Conservation (phyloP, 1,140 invertebrate species). For the Ceratoteleas bidentatus region DNA sequence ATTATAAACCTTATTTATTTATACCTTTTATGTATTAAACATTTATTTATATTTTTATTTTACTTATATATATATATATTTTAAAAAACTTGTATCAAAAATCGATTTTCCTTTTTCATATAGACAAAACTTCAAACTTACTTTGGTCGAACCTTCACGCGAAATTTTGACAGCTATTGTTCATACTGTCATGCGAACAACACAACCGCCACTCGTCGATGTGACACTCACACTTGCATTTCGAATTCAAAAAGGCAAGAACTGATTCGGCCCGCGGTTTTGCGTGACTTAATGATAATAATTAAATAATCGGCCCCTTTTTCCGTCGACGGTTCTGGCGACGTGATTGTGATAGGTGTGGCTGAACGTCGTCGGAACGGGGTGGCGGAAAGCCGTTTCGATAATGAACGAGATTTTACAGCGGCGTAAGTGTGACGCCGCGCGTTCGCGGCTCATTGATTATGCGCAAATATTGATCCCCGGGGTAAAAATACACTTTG, state of each 20-base stretch:
- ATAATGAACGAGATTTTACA: slow-evolving; percentile 54
- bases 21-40: no score
- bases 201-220: neutral
- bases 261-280: no score
- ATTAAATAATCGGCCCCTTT: no score
- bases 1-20: no score
- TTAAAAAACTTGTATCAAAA: no score
- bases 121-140: slow-evolving; percentile 6
- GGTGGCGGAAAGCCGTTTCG: slow-evolving; percentile 1
- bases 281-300: no score
- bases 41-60: no score
- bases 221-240: neutral
- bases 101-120: no score
- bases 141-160: slow-evolving; percentile 51
- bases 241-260: no score
- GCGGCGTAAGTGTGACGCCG: slow-evolving; percentile 28
- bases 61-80: no score
- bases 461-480: slow-evolving; percentile 61
- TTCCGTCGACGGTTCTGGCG: neutral
- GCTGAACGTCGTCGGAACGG: neutral
- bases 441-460: slow-evolving; percentile 52
- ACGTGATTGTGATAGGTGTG: neutral
- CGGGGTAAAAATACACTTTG: slow-evolving; percentile 49
- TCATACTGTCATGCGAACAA: slow-evolving; percentile 55
- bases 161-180: slow-evolving; percentile 55